Evolutionary conservation across 2,888 invertebrate genomes (phyloP), one percentile per base, ranked within the genome.

Genomic region (Polydrusus pterygomalis): DNA sequence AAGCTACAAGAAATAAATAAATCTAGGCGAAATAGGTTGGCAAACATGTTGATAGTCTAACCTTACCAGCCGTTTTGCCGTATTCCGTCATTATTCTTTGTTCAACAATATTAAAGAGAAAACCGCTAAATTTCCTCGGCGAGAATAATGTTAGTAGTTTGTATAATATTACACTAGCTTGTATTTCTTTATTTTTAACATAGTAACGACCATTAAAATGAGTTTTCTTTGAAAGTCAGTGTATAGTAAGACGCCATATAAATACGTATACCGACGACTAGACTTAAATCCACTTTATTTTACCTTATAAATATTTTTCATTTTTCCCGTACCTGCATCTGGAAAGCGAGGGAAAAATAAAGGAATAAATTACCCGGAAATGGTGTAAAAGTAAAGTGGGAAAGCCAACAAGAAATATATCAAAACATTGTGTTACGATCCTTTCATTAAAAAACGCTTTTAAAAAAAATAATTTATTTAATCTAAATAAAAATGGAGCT

Each of bases 241-340:
- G 20, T 51, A 49, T n/a, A n/a, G n/a, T n/a, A 51, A 51, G 51
- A 51, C 51, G 51, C 20, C 51, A 51, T 51, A 51, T 51, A 51
- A 51, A 51, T 51, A 51, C 51, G 51, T 51, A 51, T 18, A 11
- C 20, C 51, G 20, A 25, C 51, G 20, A 18, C 51, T 25, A 51
- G 51, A 51, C 51, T 51, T 51, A 51, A 51, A 51, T 51, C 51
- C 20, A 51, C 51, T 51, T 20, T 51, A 51, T 51, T 51, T 51
- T 20, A 20, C 51, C 51, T 51, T 51, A 51, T 51, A 51, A 51
- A 51, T 51, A 51, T 51, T 51, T 51, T 51, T 51, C 51, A 51
- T 51, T 51, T 51, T 7, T 18, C 20, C 18, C 51, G 51, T 20
- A 51, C 20, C 51, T 20, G 20, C 47, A 17, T 1, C 17, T 17